Base-by-base conservation (phyloP, 2,888 invertebrate genomes). In the Ptychoptera albimana region DNA sequence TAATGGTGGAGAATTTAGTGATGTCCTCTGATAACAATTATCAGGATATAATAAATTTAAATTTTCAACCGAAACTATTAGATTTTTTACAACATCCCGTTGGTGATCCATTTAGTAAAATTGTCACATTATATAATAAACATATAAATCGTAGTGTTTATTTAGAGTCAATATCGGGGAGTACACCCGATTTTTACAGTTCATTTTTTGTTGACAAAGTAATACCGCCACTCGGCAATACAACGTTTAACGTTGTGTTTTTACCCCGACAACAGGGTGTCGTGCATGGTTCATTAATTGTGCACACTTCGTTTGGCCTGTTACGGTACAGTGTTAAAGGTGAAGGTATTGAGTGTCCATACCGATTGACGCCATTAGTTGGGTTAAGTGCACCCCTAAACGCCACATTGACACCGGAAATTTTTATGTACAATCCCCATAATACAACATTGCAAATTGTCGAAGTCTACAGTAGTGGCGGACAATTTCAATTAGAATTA, bases 161-260 rank as follows among this genome's bases (percentile, higher is more conserved):
- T 64, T 77, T 96, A 61, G 82, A 87, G 60, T 92, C 93, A 52
- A 89, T 96, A 60, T 89, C 92, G 52, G 93, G 93, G 57, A 88
- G 82, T 65, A 89, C 91, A 54, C 82, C 86, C 32, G 87, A 92
- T 70, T 96, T 96, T 72, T 92, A 96, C 67, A 92, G 93, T 58
- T 93, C 94, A 52, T 94, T 96, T 74, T 94, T 94, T 67, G 84
- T 91, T 60, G 81, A 91, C 58, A 92, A 92, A 78, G 92, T 93
- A 63, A 78, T 96, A 61, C 82, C 85, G 56, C 89, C 93, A 47
- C 76, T 82, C 55, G 87, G 85, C 50, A 93, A 93, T 66, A 94
- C 96, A 50, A 82, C 89, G 50, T 93, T 97, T 69, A 91, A 84
- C 70, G 89, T 97, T 57, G 89, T 94, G 52, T 96, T 92, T 71